phyloP scores from a whole-genome alignment of 2,797 vertebrate species.

The Anguilla anguilla region DNA sequence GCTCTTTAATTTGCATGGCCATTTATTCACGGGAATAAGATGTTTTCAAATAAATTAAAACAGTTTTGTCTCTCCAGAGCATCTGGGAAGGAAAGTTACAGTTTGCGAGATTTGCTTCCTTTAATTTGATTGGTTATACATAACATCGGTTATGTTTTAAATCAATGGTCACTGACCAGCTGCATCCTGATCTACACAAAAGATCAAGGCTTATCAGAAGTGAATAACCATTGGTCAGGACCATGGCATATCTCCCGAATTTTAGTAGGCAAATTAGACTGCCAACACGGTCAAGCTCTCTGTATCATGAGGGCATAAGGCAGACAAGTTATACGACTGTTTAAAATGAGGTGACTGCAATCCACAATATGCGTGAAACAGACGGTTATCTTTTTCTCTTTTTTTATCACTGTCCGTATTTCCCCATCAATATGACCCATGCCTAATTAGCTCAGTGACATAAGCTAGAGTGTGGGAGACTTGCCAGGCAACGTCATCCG shows the following conservation, averaged over 20 bases:
- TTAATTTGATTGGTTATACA: background rate
- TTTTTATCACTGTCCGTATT: background rate
- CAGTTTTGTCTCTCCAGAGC: background rate
- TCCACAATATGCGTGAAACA: background rate
- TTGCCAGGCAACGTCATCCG: background rate
- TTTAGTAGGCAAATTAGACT: background rate
- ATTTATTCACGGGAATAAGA: too few species aligned
- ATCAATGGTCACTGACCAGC: background rate
- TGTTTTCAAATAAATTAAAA: too few species aligned
- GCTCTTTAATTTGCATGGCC: background rate
- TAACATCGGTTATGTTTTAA: background rate
- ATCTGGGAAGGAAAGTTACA: background rate
- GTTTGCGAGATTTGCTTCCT: background rate
- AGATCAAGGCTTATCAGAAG: background rate
- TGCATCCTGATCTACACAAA: background rate
- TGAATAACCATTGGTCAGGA: background rate
- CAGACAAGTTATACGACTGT: background rate
- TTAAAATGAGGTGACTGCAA: background rate
- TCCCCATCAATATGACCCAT: background rate
- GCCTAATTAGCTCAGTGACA: background rate
- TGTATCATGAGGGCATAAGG: background rate
- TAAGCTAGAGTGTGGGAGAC: slow-evolving; percentile 11
- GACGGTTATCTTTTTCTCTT: background rate
- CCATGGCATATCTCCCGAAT: background rate
- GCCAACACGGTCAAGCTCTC: background rate